Conservation (phyloP, 2,888 invertebrate genomes). For the Athetis lepigone region DNA sequence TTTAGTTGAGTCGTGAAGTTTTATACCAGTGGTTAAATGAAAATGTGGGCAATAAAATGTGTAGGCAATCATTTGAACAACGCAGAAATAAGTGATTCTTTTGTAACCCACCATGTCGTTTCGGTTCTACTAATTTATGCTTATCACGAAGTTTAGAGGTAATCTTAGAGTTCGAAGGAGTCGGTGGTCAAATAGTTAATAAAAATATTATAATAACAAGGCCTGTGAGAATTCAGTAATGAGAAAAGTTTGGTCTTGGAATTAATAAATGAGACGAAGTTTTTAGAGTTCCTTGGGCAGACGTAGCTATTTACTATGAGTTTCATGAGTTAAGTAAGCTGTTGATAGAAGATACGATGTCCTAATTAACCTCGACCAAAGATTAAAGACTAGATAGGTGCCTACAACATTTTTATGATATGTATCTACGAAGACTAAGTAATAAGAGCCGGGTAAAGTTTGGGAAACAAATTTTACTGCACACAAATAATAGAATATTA, state of each 20-base stretch:
- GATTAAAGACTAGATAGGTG: background rate
- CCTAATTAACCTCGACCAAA: conserved; percentile 9
- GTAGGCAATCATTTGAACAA: conserved; percentile 27
- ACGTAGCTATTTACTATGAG: conserved; percentile 62
- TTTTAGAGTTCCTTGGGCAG: conserved; percentile 65
- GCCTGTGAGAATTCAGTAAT: conserved; percentile 67
- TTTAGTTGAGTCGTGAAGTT: conserved; percentile 42
- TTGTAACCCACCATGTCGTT: background rate
- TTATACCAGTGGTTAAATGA: conserved; percentile 46
- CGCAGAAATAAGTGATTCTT: conserved; percentile 7
- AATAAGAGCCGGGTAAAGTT: background rate
- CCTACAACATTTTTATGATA: too few relatives aligned
- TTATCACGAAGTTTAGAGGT: conserved; percentile 21
- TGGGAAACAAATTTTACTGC: too few relatives aligned
- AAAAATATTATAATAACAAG: conserved; percentile 71
- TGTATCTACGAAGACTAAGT: too few relatives aligned
- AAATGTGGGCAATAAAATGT: conserved; percentile 39
- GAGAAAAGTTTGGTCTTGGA: conserved; percentile 73
- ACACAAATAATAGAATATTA: too few relatives aligned
- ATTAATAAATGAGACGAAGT: conserved; percentile 74
- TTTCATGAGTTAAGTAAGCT: conserved; percentile 45
- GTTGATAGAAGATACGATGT: conserved; percentile 20
- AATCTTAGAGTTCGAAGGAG: conserved; percentile 36
- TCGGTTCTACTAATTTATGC: background rate
- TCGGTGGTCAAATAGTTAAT: conserved; percentile 46